Evolutionary conservation across 2,113 vertebrate species (phyloP), one percentile per base, ranked within the genome.

Genomic region (Cranoglanis bouderius): DNA sequence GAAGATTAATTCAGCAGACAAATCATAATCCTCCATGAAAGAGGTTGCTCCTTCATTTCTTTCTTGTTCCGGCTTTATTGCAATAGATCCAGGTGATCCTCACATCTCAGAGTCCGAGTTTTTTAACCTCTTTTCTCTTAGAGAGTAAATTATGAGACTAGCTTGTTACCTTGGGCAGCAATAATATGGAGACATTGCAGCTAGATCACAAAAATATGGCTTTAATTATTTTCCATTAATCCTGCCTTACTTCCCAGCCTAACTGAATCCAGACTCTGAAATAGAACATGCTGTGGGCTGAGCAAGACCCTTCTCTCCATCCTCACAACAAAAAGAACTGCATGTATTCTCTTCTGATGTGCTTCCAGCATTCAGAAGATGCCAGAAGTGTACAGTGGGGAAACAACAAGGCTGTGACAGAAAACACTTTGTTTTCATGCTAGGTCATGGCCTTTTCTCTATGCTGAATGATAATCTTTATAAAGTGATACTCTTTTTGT

Each of bases 171-270:
- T 87, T 49, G 81, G 78, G 88, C 86, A 88, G 74, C 51, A 83
- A 67, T 80, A 86, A 84, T 38, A n/a, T 18, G 43, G 86, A 89
- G 82, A 89, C 65, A 82, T 75, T 53, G 87, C 38, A 43, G 82
- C 38, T 18, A 90, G 63, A 74, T 72, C 74, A 63, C 26, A 80
- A 89, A 92, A 89, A 91, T 91, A 89, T 89, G 89, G 84, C 67
- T 89, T 92, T 89, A 84, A 90, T 90, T 92, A 89, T 88, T 88
- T 88, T 80, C 65, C 88, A 89, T 92, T 90, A 92, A 90, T 88
- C 86, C 80, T 72, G 88, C 63, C 88, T 89, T 86, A 84, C 75
- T 89, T 86, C 63, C 10, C 51, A 74, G 53, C 82, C 26, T 90
- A 90, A 90, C 90, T 92, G 83, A 90, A 92, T 61, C 67, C 78